A percentile compares a stretch with the other conserved stretches of the same genome.
These are phyloP conservation scores for Muscina levida DNA, from an alignment of 2,888 invertebrate genomes.

Conservation along the genomic window DNA sequence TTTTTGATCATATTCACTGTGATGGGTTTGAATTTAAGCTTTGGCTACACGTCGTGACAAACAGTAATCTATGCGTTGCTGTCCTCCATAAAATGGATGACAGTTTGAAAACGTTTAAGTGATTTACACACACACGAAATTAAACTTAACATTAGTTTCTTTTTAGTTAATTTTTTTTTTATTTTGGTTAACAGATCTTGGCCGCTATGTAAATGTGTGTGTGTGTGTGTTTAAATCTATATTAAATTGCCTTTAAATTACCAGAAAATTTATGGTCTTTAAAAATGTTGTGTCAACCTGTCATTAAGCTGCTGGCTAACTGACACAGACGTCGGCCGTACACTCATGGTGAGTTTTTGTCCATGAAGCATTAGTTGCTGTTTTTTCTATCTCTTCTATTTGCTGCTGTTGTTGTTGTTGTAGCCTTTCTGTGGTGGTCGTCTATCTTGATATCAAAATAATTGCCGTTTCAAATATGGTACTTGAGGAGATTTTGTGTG, in stretches of 20 bases:
- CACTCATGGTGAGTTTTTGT: no score
- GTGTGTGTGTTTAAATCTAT: conserved; percentile 36
- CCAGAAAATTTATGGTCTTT: conserved; percentile 60
- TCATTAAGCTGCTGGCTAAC: conserved; percentile 50
- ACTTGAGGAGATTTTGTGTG: background rate
- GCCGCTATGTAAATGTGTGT: background rate
- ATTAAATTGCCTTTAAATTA: conserved; percentile 57
- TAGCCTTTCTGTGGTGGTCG: no score
- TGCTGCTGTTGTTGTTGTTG: no score
- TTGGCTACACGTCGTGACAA: conserved; percentile 27
- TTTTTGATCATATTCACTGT: no score
- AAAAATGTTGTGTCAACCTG: conserved; percentile 61
- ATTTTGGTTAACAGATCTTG: no score
- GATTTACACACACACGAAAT: conserved; percentile 8
- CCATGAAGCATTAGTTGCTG: no score
- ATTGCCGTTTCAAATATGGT: conserved; percentile 6
- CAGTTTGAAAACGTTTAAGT: background rate
- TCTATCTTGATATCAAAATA: conserved; percentile 20
- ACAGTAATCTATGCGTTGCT: background rate
- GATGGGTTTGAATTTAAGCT: conserved; percentile 4
- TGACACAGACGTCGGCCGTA: background rate
- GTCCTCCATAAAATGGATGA: background rate
- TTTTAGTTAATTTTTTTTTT: background rate
- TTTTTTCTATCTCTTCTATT: no score
- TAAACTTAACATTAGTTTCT: conserved; percentile 7